Conservation (phyloP, 2,797 vertebrate species). For the Salmo trutta region DNA sequence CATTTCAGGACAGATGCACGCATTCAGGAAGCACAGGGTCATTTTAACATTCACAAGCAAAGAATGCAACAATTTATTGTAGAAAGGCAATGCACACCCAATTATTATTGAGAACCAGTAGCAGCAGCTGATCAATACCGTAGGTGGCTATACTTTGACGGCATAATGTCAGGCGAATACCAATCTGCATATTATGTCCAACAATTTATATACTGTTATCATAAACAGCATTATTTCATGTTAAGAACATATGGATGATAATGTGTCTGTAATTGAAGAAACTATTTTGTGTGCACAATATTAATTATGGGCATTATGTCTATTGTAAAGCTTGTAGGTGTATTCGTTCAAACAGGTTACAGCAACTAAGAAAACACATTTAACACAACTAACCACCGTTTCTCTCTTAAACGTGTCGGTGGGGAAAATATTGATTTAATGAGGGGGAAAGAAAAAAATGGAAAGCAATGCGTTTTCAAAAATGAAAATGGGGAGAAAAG, state of each 20-base stretch:
- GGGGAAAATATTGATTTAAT: slow-evolving; percentile 45
- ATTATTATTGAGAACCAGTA: slow-evolving; percentile 45
- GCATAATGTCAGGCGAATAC: slow-evolving; percentile 47
- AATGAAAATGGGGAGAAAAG: slow-evolving; percentile 52
- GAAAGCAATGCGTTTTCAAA: slow-evolving; percentile 52
- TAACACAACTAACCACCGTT: slow-evolving; percentile 47
- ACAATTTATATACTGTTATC: slow-evolving; percentile 33
- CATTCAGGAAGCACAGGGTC: slow-evolving; percentile 63
- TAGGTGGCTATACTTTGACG: slow-evolving; percentile 50
- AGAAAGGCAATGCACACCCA: slow-evolving; percentile 60
- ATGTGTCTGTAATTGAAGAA: slow-evolving; percentile 69
- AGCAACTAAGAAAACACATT: slow-evolving; percentile 59
- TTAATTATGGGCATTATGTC: slow-evolving; percentile 76
- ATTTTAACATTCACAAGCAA: slow-evolving; percentile 62
- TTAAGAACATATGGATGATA: slow-evolving; percentile 52
- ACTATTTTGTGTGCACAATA: slow-evolving; percentile 68
- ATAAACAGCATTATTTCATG: slow-evolving; percentile 31
- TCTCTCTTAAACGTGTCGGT: slow-evolving; percentile 39
- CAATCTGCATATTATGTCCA: slow-evolving; percentile 39
- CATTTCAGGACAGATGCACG: slow-evolving; percentile 73
- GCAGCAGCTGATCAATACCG: slow-evolving; percentile 27
- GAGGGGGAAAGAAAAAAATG: slow-evolving; percentile 19
- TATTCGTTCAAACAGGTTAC: slow-evolving; percentile 70
- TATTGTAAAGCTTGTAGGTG: slow-evolving; percentile 75
- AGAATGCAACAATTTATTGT: slow-evolving; percentile 59